phyloP scores from a whole-genome alignment of 1,140 invertebrate species.

The Neoseiulus cucumeris region DNA sequence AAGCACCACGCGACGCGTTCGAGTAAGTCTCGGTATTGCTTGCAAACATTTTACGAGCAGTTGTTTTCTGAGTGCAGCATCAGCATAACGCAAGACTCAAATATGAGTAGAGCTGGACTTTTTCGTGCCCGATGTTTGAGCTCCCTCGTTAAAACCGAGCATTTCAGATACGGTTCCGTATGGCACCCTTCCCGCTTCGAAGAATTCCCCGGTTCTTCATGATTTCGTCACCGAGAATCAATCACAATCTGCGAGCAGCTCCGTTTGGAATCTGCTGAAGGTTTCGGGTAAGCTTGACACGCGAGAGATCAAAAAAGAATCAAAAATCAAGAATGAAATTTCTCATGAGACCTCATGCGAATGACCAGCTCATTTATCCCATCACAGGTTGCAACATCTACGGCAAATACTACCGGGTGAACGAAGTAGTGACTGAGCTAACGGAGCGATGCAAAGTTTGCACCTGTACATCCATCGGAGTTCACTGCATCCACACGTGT shows the following conservation, averaged over 20 bases:
- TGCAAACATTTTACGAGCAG: no score
- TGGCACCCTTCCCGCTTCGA: no score
- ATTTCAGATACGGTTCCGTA: no score
- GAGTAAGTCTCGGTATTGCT: no score
- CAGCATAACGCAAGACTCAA: no score
- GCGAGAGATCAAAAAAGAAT: conserved; percentile 4
- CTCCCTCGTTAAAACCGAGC: no score
- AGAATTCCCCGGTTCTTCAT: no score
- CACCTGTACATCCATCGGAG: conserved; percentile 62
- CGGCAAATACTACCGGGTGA: conserved; percentile 65
- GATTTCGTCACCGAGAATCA: conserved; percentile 6
- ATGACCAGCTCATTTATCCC: not conserved
- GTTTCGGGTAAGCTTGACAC: conserved; percentile 19
- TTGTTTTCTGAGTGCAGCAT: no score
- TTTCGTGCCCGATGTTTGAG: no score
- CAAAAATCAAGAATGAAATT: conserved; percentile 14
- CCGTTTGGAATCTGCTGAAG: conserved; percentile 19
- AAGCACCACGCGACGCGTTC: no score
- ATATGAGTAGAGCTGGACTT: no score
- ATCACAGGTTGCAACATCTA: conserved; percentile 75
- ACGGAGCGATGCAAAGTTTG: conserved; percentile 60
- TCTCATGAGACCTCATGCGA: not conserved
- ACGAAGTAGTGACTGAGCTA: conserved; percentile 57
- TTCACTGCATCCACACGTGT: conserved; percentile 50
- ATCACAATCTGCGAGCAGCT: conserved; percentile 17